These are phyloP conservation scores for Hexactinellida sp. DNA, from an alignment of 37 sponge, comb jelly and placozoan species.

Conservation along the genomic window DNA sequence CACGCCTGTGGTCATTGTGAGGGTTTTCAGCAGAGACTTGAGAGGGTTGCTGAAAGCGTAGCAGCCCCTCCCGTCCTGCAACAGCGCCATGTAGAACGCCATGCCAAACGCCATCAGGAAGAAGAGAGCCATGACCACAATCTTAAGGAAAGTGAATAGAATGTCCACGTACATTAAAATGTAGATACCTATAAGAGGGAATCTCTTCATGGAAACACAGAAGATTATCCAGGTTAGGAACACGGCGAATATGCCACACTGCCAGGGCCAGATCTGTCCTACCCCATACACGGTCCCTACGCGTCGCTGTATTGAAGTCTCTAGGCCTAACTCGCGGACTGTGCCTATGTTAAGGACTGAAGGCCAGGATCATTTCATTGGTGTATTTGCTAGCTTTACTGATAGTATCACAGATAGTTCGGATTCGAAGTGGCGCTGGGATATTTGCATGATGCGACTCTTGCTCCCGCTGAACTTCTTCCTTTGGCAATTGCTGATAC, in stretches of 20 bases:
- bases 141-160: conserved; percentile 65
- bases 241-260: conserved; percentile 66
- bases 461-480: too few species aligned
- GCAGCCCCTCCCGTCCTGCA: neutral
- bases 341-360: too few species aligned
- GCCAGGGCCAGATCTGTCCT: conserved; percentile 86
- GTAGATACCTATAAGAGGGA: conserved; percentile 80
- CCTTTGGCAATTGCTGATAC: too few species aligned
- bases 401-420: too few species aligned
- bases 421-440: too few species aligned
- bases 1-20: conserved; percentile 83
- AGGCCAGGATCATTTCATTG: too few species aligned
- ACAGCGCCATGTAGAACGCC: conserved; percentile 69
- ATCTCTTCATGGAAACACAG: conserved; percentile 51
- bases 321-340: too few species aligned
- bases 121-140: conserved; percentile 50
- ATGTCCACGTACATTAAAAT: conserved; percentile 90
- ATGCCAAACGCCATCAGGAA: conserved; percentile 81
- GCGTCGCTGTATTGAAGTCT: too few species aligned
- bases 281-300: too few species aligned
- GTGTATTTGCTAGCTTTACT: too few species aligned
- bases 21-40: conserved; percentile 63
- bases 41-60: neutral
- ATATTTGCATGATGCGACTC: too few species aligned
- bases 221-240: conserved; percentile 81